Base-by-base conservation (phyloP, 2,888 invertebrate species). In the Phortica magna region DNA sequence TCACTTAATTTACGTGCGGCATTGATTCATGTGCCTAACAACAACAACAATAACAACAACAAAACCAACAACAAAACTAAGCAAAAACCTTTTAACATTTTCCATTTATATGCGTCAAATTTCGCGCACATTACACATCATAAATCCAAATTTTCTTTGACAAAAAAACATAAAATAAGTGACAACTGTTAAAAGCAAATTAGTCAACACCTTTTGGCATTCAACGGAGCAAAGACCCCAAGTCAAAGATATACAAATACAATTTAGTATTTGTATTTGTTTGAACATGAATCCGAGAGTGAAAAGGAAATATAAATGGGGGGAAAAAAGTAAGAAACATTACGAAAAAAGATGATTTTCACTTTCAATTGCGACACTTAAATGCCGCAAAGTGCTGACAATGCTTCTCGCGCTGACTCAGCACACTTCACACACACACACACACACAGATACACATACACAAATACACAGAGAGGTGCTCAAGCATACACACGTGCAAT, bases 291-390 rank as follows among this genome's bases (percentile, higher is more conserved):
- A 59, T 17, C 59, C 17, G 59, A 17, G 22, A 59, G 17, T 59
- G 9, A 22, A 59, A 14, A 31, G 22, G 12, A 64, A 64, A 64
- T 17, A 67, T n/a, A 42, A 59, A 9, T 2, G 14, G 10, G 53
- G 14, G 10, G 53, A 55, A 17, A 7, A 22, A 22, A 22, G 4
- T 22, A 19, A 61, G 7, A 9, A 22, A 48, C n/a, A n/a, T 17
- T 7, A 61, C 41, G n/a, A 41, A n/a, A 55, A 55, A 81, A 83
- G 81, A 81, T 82, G 78, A 82, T 83, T 87, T 87, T 87, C 88
- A 87, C 86, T 87, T 87, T 87, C 88, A 83, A 80, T 84, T 87
- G 84, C 88, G 80, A 83, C 87, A 86, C 80, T 80, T 79, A 78
- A 76, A n/a, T 42, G 41, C 75, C 77, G 73, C 73, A 78, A 80